These are phyloP conservation scores for Ibidorhyncha struthersii DNA, from an alignment of 2,113 vertebrate genomes.

Conservation along the genomic window DNA sequence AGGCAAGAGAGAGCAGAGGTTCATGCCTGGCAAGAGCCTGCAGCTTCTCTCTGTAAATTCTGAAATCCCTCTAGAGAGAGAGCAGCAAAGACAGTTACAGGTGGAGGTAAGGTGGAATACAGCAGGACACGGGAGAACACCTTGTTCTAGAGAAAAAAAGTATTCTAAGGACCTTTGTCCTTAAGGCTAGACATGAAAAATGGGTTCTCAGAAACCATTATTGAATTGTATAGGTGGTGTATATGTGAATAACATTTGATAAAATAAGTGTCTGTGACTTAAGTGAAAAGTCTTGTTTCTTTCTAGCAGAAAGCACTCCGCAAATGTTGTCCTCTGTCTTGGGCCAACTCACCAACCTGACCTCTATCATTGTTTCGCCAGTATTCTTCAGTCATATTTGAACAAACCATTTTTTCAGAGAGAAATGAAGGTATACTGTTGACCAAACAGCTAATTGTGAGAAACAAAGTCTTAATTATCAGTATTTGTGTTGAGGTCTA, in stretches of 20 bases:
- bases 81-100: not conserved
- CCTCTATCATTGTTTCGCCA: not conserved
- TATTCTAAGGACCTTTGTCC: not conserved
- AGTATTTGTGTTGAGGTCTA: not conserved
- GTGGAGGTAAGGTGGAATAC: not conserved
- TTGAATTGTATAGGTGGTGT: not conserved
- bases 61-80: not conserved
- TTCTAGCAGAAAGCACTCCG: not conserved
- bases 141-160: not conserved
- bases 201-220: not conserved
- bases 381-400: not conserved
- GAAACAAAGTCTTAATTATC: not conserved
- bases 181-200: not conserved
- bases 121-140: not conserved
- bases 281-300: not conserved
- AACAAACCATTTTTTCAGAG: not conserved
- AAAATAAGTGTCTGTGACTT: not conserved
- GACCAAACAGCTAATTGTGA: not conserved
- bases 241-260: not conserved
- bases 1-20: not conserved
- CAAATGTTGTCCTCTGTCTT: not conserved
- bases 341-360: not conserved
- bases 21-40: not conserved
- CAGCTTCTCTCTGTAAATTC: not conserved
- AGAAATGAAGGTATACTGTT: not conserved